phyloP scores from a whole-genome alignment of 2,797 vertebrate species.

The Decapterus maruadsi region DNA sequence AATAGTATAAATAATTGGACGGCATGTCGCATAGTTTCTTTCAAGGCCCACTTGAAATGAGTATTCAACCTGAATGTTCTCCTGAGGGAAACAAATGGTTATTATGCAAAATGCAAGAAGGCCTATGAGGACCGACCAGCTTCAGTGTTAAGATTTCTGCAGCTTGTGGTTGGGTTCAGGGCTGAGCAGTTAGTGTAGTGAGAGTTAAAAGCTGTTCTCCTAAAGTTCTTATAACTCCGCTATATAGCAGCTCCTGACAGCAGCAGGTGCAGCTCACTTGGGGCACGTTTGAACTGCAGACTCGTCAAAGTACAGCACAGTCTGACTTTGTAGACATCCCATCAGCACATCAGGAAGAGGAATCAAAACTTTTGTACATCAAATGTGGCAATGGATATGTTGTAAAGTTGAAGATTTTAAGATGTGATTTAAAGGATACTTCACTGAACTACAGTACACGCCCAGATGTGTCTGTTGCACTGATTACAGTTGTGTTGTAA shows the following conservation, averaged over 20 bases:
- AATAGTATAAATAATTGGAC: background rate
- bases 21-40: background rate
- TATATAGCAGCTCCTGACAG: background rate
- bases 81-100: background rate
- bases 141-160: background rate
- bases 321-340: background rate
- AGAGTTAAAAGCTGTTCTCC: slow-evolving; percentile 4
- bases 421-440: slow-evolving; percentile 11
- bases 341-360: background rate
- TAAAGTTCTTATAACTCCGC: slow-evolving; percentile 11
- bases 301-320: background rate
- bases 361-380: background rate
- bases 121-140: background rate
- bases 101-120: background rate
- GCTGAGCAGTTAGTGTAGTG: background rate
- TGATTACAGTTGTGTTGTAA: slow-evolving; percentile 25
- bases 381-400: background rate
- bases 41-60: background rate
- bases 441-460: background rate
- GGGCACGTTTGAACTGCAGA: background rate
- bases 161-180: slow-evolving; percentile 2
- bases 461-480: slow-evolving; percentile 25
- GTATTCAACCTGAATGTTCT: slow-evolving; percentile 2
- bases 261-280: slow-evolving; percentile 31
- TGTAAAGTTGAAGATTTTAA: slow-evolving; percentile 2